Evolutionary conservation across 2,113 vertebrate genomes (phyloP).

Genomic region (Setophaga kirtlandii): DNA sequence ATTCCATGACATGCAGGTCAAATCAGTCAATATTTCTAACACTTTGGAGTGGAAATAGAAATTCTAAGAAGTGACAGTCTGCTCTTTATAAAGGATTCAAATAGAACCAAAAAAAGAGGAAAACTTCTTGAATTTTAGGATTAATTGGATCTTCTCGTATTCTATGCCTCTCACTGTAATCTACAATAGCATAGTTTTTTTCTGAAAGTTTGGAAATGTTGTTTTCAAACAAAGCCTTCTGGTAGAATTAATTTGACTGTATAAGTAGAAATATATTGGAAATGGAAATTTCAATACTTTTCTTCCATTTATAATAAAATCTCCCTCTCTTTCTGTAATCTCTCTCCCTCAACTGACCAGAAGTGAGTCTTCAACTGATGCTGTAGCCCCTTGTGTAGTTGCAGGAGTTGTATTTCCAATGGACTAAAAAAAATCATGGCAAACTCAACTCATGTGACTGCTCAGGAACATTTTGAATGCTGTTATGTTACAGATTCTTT

Average conservation of each 20-base stretch:
- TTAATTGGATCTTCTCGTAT: neutral
- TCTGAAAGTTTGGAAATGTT: neutral
- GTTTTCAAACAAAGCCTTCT: neutral
- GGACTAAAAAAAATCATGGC: neutral
- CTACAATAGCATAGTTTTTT: neutral
- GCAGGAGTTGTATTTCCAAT: neutral
- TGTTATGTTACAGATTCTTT: neutral
- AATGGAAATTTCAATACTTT: neutral
- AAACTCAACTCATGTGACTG: neutral
- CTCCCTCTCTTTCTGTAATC: neutral
- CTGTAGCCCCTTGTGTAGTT: accelerated
- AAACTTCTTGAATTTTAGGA: neutral
- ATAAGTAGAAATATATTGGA: neutral
- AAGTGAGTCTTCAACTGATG: neutral
- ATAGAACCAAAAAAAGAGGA: neutral
- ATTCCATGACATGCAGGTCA: neutral
- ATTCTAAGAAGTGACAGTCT: neutral
- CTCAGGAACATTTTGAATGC: neutral
- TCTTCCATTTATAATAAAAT: neutral
- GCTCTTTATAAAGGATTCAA: neutral
- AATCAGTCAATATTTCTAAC: neutral
- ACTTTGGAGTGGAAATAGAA: neutral
- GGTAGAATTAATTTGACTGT: neutral
- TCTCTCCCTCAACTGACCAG: neutral
- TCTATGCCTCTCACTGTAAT: neutral